A percentile compares a stretch with the other conserved stretches of the same genome.
Conservation (phyloP, 1,140 invertebrate species). For the Camponotus vicinus region DNA sequence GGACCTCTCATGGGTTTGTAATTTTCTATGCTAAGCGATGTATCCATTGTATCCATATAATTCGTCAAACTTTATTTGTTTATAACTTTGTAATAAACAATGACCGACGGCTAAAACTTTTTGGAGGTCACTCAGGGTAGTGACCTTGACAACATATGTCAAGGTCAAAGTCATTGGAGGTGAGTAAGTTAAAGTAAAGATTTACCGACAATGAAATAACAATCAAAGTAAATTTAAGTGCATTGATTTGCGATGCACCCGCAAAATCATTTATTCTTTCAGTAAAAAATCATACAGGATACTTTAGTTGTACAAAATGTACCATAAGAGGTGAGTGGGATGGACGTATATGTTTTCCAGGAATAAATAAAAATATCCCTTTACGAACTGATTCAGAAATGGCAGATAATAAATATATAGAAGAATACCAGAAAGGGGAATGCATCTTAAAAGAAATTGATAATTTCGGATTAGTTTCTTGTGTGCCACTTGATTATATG, state of each 20-base stretch:
- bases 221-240: constrained; percentile 58
- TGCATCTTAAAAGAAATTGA: constrained; percentile 50
- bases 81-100: too few relatives aligned
- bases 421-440: constrained; percentile 21
- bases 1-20: too few relatives aligned
- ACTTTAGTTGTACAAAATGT: constrained; percentile 4
- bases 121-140: too few relatives aligned
- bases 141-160: too few relatives aligned
- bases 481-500: constrained; percentile 79
- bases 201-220: not conserved
- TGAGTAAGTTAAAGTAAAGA: too few relatives aligned
- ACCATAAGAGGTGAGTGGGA: constrained; percentile 10
- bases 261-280: constrained; percentile 24
- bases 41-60: too few relatives aligned
- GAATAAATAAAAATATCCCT: constrained; percentile 5
- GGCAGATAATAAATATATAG: constrained; percentile 12
- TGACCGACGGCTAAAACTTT: too few relatives aligned
- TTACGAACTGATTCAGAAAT: constrained; percentile 3
- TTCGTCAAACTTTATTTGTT: too few relatives aligned
- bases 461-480: constrained; percentile 63
- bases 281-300: not conserved
- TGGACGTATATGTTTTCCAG: constrained; percentile 25
- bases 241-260: constrained; percentile 80
- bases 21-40: too few relatives aligned
- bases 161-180: too few relatives aligned